Evolutionary conservation across 2,888 invertebrate species (phyloP).

Genomic region (Barypeithes pellucidus): DNA sequence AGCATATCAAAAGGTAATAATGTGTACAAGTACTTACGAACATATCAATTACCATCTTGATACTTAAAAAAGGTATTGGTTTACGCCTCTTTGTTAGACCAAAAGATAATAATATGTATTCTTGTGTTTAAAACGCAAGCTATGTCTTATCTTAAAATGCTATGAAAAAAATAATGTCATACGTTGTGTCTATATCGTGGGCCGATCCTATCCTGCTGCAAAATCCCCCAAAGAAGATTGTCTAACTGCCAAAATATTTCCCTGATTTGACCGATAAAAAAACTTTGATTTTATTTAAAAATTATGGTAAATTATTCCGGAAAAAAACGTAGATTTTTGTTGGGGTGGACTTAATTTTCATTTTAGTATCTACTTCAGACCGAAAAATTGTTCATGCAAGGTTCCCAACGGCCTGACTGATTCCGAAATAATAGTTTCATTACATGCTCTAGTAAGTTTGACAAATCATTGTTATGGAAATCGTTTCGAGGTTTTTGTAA

Average conservation of each 20-base stretch:
- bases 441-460: slow-evolving; percentile 36
- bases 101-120: not conserved
- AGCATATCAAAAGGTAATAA: slow-evolving; percentile 25
- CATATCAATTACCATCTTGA: slow-evolving; percentile 25
- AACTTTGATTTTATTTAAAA: slow-evolving; percentile 27
- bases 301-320: slow-evolving; percentile 42
- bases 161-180: too few relatives aligned
- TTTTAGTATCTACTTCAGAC: slow-evolving; percentile 3
- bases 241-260: slow-evolving; percentile 27
- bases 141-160: not conserved
- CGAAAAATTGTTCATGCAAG: slow-evolving; percentile 42
- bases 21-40: slow-evolving; percentile 16
- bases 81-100: slow-evolving; percentile 8
- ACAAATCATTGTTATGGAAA: slow-evolving; percentile 44
- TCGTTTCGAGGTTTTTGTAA: slow-evolving; percentile 23
- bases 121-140: not conserved
- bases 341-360: slow-evolving; percentile 28
- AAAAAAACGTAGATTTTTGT: slow-evolving; percentile 30
- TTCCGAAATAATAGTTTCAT: slow-evolving; percentile 38
- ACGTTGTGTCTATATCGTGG: too few relatives aligned
- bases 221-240: not conserved
- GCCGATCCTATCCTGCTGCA: not conserved
- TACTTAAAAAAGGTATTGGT: slow-evolving; percentile 25
- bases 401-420: slow-evolving; percentile 23
- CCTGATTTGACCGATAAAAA: slow-evolving; percentile 18